phyloP scores from a whole-genome alignment of 2,113 vertebrate species.

The Tiliqua scincoides region DNA sequence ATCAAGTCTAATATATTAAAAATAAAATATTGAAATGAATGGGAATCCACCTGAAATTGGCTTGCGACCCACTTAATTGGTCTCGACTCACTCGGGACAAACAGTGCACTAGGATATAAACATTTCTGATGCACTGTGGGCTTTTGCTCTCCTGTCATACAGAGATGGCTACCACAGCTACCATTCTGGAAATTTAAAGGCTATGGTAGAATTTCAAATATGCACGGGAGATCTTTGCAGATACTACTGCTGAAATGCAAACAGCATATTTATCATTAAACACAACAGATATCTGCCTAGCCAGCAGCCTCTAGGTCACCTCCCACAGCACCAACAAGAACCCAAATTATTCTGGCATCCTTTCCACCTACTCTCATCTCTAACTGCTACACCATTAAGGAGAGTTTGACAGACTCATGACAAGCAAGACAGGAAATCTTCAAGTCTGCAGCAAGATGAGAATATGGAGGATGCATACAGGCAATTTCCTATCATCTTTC shows the following conservation, averaged over 20 bases:
- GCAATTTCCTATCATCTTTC: neutral
- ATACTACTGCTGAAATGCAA: neutral
- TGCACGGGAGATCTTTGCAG: neutral
- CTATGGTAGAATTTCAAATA: neutral
- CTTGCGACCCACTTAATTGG: too few species aligned
- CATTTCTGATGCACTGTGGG: neutral
- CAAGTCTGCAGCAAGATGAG: neutral
- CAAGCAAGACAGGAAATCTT: neutral
- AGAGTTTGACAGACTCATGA: neutral
- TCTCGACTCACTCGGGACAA: too few species aligned
- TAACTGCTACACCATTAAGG: neutral
- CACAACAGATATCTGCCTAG: neutral
- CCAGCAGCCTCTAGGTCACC: neutral
- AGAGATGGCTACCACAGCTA: neutral
- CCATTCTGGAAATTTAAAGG: too few species aligned
- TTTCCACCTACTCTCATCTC: neutral
- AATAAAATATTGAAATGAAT: too few species aligned
- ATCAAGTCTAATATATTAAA: too few species aligned
- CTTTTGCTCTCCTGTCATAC: neutral
- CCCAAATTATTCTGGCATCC: neutral
- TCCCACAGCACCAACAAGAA: neutral
- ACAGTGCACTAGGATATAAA: neutral
- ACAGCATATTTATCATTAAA: neutral
- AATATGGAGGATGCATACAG: neutral
- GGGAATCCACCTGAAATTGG: too few species aligned